Evolutionary conservation across 2,888 invertebrate species (phyloP).

Genomic region (Cataglyphis albicans): DNA sequence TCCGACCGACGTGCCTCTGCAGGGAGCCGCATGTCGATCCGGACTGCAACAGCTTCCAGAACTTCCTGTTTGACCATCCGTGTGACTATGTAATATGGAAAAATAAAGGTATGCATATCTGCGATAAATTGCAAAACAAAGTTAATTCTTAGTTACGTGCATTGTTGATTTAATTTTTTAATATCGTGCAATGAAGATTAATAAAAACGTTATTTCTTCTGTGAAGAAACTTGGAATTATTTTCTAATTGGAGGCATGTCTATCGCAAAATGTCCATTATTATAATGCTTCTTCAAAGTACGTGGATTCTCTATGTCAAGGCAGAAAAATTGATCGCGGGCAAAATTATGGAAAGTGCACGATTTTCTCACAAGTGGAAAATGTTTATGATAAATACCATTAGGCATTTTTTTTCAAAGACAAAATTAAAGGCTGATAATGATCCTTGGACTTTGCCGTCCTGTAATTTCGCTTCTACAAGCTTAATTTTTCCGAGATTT

Average conservation of each 20-base stretch:
- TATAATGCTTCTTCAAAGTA: background rate
- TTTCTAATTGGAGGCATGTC: background rate
- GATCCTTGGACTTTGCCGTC: slow-evolving; percentile 78
- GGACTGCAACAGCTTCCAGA: slow-evolving; percentile 96
- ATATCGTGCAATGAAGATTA: background rate
- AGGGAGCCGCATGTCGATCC: slow-evolving; percentile 96
- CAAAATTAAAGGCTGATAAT: slow-evolving; percentile 79
- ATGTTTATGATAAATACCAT: slow-evolving; percentile 37
- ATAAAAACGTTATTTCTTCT: background rate
- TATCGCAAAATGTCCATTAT: background rate
- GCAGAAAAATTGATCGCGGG: background rate
- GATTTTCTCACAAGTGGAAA: background rate
- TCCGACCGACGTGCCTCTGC: slow-evolving; percentile 97
- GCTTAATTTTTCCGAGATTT: slow-evolving; percentile 80
- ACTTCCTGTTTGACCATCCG: slow-evolving; percentile 97
- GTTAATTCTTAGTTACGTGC: background rate
- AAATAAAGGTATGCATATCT: slow-evolving; percentile 88
- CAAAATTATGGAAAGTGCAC: background rate
- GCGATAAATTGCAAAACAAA: background rate
- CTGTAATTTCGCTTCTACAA: slow-evolving; percentile 70
- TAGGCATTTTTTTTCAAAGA: slow-evolving; percentile 40
- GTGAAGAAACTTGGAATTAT: background rate
- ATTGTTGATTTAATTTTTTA: background rate
- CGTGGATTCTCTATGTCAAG: background rate
- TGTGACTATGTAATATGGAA: slow-evolving; percentile 95